Conservation (phyloP, 2,113 vertebrate species). For the Megaptera novaeangliae region DNA sequence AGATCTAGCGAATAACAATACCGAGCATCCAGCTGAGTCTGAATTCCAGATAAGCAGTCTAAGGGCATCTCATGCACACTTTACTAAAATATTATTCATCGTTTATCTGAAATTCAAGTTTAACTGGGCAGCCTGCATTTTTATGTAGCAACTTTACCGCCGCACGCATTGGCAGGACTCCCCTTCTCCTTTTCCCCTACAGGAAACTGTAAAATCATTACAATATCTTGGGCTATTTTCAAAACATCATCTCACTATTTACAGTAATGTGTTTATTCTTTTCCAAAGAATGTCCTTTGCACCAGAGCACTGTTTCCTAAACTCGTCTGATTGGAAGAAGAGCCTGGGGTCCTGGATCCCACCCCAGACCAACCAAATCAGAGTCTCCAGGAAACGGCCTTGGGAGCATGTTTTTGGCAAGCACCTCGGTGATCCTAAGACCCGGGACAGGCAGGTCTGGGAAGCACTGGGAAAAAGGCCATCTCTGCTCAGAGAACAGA, state of each 20-base stretch:
- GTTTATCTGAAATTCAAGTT: not conserved
- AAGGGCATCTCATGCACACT: not conserved
- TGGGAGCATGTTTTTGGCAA: not conserved
- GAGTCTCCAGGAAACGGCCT: not conserved
- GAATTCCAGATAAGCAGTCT: not conserved
- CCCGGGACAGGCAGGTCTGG: not conserved
- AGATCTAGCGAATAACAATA: not conserved
- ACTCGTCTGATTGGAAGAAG: not conserved
- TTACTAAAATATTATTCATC: not conserved
- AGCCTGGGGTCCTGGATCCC: not conserved
- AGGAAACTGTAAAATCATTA: not conserved
- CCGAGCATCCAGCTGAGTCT: not conserved
- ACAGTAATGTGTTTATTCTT: not conserved
- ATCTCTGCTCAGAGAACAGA: not conserved
- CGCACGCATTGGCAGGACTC: not conserved
- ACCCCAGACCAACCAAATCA: not conserved
- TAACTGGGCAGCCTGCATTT: not conserved
- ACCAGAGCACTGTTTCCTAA: not conserved
- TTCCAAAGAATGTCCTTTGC: not conserved
- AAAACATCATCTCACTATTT: not conserved
- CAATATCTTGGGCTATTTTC: not conserved
- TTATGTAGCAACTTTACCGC: not conserved
- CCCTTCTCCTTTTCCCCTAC: not conserved
- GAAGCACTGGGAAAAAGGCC: not conserved
- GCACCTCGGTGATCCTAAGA: not conserved